phyloP scores from a whole-genome alignment of 2,113 vertebrate species.

The Boulengeromyrus knoepffleri region DNA sequence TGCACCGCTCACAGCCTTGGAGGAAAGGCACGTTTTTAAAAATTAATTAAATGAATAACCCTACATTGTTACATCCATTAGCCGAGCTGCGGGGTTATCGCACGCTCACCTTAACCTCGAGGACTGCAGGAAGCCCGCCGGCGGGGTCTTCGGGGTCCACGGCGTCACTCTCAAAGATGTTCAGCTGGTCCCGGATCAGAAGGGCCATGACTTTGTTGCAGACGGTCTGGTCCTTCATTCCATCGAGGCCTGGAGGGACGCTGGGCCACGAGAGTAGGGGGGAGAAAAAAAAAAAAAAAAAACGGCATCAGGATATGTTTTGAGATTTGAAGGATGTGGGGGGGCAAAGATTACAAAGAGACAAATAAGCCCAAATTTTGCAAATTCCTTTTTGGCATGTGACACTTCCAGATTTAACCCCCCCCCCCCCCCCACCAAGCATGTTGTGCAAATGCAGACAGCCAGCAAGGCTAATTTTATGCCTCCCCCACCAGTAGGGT shows the following conservation, averaged over 20 bases:
- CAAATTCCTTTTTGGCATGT: neutral
- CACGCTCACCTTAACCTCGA: constrained; percentile 72
- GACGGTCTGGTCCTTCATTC: constrained; percentile 77
- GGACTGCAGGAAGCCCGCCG: constrained; percentile 53
- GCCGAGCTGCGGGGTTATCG: neutral
- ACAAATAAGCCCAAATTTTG: neutral
- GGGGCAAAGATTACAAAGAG: neutral
- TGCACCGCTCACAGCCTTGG: neutral
- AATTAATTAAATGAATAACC: neutral
- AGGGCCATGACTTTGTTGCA: constrained; percentile 84
- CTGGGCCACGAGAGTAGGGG: constrained; percentile 42
- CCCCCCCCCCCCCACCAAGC: neutral
- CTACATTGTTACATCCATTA: neutral
- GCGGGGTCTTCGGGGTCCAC: constrained; percentile 32
- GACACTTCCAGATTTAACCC: neutral
- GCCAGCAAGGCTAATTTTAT: neutral
- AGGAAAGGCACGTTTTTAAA: neutral
- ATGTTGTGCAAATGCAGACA: neutral
- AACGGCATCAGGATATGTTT: neutral
- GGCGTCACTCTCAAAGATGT: constrained; percentile 65
- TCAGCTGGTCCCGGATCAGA: constrained; percentile 74
- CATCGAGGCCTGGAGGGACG: constrained; percentile 72
- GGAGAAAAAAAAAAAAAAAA: neutral
- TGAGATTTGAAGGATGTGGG: neutral
- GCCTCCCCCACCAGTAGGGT: neutral